phyloP scores from a whole-genome alignment of 1,140 invertebrate species.

The Ptiloglossa arizonensis region DNA sequence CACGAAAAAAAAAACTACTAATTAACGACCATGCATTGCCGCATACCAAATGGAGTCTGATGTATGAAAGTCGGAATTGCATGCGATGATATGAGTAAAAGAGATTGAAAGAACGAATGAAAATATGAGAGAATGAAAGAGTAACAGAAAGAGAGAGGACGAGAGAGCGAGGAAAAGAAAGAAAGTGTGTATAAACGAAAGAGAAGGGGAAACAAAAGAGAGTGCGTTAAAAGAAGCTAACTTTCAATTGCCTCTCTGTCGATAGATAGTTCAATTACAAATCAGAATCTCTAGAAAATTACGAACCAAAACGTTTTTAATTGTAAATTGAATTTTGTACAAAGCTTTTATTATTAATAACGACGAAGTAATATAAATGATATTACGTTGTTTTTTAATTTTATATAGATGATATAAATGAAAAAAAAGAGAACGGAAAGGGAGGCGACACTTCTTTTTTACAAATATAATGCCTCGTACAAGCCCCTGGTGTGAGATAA shows the following conservation, averaged over 20 bases:
- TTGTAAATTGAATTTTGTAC: constrained; percentile 82
- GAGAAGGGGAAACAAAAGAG: constrained; percentile 50
- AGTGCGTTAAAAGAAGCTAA: constrained; percentile 62
- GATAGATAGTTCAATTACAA: constrained; percentile 76
- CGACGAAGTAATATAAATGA: constrained; percentile 79
- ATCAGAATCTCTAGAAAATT: constrained; percentile 76
- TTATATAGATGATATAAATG: constrained; percentile 74
- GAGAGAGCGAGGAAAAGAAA: constrained; percentile 17
- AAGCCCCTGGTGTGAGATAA: constrained; percentile 75
- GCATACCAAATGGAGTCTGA: constrained; percentile 53
- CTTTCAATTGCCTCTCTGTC: constrained; percentile 71
- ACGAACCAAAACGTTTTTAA: constrained; percentile 80
- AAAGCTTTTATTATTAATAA: constrained; percentile 81
- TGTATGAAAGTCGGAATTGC: constrained; percentile 25
- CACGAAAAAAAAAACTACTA: constrained; percentile 32
- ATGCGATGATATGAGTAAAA: constrained; percentile 14
- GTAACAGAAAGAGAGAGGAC: constrained; percentile 5
- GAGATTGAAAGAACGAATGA: constrained; percentile 23
- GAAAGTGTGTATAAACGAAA: constrained; percentile 28
- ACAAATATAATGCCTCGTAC: constrained; percentile 75
- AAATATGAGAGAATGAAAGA: constrained; percentile 24
- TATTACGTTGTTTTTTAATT: constrained; percentile 82
- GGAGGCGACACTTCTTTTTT: constrained; percentile 67
- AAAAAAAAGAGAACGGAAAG: constrained; percentile 40
- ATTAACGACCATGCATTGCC: constrained; percentile 52